phyloP scores from a whole-genome alignment of 2,888 invertebrate genomes.

The Hypercompe scribonia region DNA sequence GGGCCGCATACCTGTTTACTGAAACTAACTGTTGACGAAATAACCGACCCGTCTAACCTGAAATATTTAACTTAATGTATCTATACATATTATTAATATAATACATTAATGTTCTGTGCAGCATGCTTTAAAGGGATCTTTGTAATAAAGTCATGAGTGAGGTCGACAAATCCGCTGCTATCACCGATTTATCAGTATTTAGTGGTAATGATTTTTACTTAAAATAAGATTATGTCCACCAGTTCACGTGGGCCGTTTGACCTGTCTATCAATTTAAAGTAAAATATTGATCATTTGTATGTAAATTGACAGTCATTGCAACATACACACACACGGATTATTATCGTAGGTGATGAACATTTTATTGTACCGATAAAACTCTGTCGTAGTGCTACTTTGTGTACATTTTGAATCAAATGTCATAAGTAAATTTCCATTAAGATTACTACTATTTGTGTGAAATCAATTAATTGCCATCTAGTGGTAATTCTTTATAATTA shows the following conservation, averaged over 20 bases:
- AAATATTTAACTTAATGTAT: not conserved
- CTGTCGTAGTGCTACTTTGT: not conserved
- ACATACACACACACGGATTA: not conserved
- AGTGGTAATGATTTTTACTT: slow-evolving; percentile 48
- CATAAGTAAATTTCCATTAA: no score
- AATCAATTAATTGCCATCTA: not conserved
- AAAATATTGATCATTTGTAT: not conserved
- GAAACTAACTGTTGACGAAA: not conserved
- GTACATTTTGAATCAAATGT: not conserved
- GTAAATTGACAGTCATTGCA: not conserved
- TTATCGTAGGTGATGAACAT: not conserved
- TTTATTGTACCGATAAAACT: not conserved
- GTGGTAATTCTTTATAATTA: not conserved
- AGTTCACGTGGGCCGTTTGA: not conserved
- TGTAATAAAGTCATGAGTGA: slow-evolving; percentile 22
- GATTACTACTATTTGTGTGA: not conserved
- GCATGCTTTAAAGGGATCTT: not conserved
- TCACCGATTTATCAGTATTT: slow-evolving; percentile 51
- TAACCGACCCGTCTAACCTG: not conserved
- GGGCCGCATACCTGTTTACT: not conserved
- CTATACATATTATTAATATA: not conserved
- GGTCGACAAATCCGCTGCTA: slow-evolving; percentile 48
- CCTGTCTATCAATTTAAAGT: not conserved
- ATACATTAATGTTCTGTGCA: not conserved
- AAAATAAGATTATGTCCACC: slow-evolving; percentile 36